Percentiles rank a stretch among this genome's conserved stretches.
Conservation (phyloP, 2,888 invertebrate species). For the Drosophila mimetica region DNA sequence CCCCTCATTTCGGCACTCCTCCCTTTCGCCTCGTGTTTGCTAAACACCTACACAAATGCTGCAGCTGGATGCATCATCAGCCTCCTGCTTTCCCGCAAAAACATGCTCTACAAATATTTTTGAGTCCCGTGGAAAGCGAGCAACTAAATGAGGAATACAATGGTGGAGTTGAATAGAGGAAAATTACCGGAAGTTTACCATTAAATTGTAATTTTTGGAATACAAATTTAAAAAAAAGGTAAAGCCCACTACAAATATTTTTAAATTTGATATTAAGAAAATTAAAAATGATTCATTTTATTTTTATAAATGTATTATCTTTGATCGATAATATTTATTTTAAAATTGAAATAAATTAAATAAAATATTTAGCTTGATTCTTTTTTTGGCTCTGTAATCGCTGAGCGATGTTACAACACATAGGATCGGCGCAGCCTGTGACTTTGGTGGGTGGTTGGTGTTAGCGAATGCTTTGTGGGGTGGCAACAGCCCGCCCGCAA, state of each 20-base stretch:
- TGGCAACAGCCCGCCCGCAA: conserved; percentile 51
- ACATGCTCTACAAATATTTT: conserved; percentile 68
- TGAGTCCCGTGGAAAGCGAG: conserved; percentile 52
- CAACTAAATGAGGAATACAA: conserved; percentile 64
- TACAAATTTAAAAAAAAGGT: no score
- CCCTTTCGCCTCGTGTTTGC: conserved; percentile 60
- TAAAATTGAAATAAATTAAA: no score
- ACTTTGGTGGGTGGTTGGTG: neutral
- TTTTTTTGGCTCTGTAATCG: neutral
- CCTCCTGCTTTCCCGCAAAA: conserved; percentile 3
- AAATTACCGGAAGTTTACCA: neutral
- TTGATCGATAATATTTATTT: no score
- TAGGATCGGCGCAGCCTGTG: conserved; percentile 7
- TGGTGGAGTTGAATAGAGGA: neutral
- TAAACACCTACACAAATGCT: conserved; percentile 73
- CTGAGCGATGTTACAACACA: neutral
- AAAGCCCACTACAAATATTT: no score
- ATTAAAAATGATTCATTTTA: no score
- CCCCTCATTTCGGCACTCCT: neutral
- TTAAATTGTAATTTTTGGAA: no score
- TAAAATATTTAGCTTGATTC: no score
- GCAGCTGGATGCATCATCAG: conserved; percentile 8
- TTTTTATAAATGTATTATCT: no score
- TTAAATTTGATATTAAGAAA: no score
- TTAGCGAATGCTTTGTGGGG: neutral